Base-by-base conservation (phyloP, 2,888 invertebrate genomes). In the Hirudinaria manillensis region DNA sequence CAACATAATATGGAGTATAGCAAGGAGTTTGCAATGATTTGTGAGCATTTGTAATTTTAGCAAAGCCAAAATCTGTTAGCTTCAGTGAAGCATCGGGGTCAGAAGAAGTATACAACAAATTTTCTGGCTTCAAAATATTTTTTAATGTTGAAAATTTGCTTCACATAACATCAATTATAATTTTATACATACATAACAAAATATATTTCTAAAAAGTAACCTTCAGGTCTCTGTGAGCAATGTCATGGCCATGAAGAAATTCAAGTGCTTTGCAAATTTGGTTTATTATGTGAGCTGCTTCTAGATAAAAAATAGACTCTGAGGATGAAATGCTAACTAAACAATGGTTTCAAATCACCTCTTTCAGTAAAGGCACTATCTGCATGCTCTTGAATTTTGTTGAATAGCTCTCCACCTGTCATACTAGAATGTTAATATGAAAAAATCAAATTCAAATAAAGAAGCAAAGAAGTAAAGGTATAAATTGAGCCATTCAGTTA, bases 1-100 rank as follows among this genome's bases (percentile, higher is more conserved):
- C 95, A 81, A 97, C 98, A 87, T 99, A 99, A 85, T 99, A 98
- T 0, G 99, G 99, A 16, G 99, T 99, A 83, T 98, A 99, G 84
- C 99, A 99, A 0, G 99, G 98, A 0, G 99, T 99, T 85, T 96
- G 94, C 75, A 99, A 86, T 0, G 94, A 93, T 81, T 94, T 93
- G 74, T 92, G 91, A 27, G 90, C 89, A 53, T 89, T 88, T 0
- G 93, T 94, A 86, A 95, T 94, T 85, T 99, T 99, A 21, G 99
- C 98, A 87, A 99, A 99, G 13, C 99, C 99, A 86, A 99, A 99
- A 87, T 99, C 99, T 0, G 98, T 99, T 82, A 99, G 87, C 86
- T 99, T 99, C 78, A 99, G 89, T 77, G 91, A 88, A n/a, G 92
- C 95, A 89, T 90, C 84, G 87, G 88, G 81, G 88, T 90, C 32